phyloP scores from a whole-genome alignment of 1,140 invertebrate species.

The Drosophila bocki region DNA sequence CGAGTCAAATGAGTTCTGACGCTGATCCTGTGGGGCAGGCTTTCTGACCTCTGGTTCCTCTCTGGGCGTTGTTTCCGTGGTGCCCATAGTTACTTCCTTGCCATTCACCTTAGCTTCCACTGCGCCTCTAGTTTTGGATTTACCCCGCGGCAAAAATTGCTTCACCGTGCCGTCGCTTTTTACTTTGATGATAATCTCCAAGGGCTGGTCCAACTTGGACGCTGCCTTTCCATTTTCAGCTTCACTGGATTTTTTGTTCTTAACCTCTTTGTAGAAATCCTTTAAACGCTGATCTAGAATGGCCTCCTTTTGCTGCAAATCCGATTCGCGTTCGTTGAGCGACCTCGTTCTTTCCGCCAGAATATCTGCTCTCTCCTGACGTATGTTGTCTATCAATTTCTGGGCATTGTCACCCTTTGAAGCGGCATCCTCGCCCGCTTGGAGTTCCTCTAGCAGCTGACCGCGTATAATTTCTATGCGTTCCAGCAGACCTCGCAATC shows the following conservation, averaged over 20 bases:
- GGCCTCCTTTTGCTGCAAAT: conserved; percentile 71
- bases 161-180: conserved; percentile 68
- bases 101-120: background rate
- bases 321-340: conserved; percentile 53
- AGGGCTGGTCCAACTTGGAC: conserved; percentile 40
- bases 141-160: conserved; percentile 49
- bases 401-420: conserved; percentile 48
- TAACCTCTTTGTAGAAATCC: conserved; percentile 58
- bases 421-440: conserved; percentile 39
- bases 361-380: conserved; percentile 63
- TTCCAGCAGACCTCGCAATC: conserved; percentile 56
- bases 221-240: background rate
- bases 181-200: conserved; percentile 78
- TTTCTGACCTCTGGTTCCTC: background rate
- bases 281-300: conserved; percentile 65
- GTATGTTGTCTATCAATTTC: conserved; percentile 64
- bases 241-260: conserved; percentile 5
- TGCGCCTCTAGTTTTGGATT: conserved; percentile 14
- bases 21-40: conserved; percentile 17
- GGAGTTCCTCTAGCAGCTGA: conserved; percentile 62
- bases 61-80: background rate
- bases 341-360: conserved; percentile 24
- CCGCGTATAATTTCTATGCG: conserved; percentile 67
- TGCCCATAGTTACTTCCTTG: conserved; percentile 7
- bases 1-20: conserved; percentile 73